phyloP scores from a whole-genome alignment of 64 coral and sea anemone genomes.

The Astreopora myriophthalma region DNA sequence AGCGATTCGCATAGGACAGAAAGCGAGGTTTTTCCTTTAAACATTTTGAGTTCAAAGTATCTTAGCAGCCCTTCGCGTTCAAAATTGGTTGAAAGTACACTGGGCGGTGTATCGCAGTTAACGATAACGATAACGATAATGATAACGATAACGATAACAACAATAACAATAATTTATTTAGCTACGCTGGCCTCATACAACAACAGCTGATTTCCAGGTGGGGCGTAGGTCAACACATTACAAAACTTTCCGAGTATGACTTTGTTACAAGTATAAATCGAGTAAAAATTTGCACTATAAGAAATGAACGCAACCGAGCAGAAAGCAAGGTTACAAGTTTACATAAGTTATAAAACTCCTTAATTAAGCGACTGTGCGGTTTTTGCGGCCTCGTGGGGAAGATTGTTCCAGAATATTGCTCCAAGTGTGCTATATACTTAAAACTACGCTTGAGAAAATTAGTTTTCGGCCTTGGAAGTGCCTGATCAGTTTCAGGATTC shows the following conservation, averaged over 20 bases:
- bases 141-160: too few relatives aligned
- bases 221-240: not conserved
- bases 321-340: not conserved
- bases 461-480: conserved; percentile 35
- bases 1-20: too few relatives aligned
- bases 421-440: conserved; percentile 9
- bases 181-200: not conserved
- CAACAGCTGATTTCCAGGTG: not conserved
- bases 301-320: not conserved
- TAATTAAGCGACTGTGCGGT: conserved; percentile 18
- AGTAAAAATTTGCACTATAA: not conserved
- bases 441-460: conserved; percentile 20
- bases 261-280: not conserved
- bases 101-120: too few relatives aligned
- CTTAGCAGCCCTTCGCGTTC: too few relatives aligned
- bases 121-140: too few relatives aligned
- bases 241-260: not conserved
- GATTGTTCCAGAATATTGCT: not conserved
- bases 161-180: not conserved
- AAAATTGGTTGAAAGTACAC: too few relatives aligned
- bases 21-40: too few relatives aligned
- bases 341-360: not conserved
- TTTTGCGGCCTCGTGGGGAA: conserved; percentile 8
- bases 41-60: too few relatives aligned
- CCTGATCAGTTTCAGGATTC: conserved; percentile 34